Conservation (phyloP, 2,797 vertebrate genomes). For the Mionectes olivaceus region DNA sequence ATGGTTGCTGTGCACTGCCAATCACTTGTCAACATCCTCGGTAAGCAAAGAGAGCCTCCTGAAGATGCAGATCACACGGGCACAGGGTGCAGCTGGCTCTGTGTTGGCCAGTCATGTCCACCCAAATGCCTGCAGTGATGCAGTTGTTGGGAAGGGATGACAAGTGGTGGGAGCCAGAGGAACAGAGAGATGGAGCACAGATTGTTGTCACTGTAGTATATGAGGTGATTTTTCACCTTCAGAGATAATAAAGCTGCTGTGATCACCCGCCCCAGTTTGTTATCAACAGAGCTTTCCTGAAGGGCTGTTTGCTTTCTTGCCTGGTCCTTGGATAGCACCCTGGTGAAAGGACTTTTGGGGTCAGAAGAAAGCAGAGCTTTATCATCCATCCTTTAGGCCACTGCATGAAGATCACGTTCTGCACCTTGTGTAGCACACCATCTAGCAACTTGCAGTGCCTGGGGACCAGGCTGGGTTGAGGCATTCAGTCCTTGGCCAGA, state of each 20-base stretch:
- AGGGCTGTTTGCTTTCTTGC: background rate
- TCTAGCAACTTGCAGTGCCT: accelerated
- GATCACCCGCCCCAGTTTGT: background rate
- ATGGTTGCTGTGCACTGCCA: background rate
- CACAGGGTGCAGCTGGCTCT: background rate
- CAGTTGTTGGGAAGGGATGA: background rate
- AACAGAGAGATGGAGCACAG: background rate
- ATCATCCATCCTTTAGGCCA: background rate
- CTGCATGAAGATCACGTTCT: background rate
- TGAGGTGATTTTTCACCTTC: background rate
- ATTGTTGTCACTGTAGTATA: background rate
- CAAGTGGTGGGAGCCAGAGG: background rate
- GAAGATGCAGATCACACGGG: background rate
- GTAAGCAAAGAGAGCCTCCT: background rate
- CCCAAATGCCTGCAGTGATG: background rate
- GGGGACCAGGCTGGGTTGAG: background rate
- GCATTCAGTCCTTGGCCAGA: background rate
- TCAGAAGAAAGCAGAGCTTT: background rate
- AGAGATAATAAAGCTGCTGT: background rate
- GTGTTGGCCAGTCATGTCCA: background rate
- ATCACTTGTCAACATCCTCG: background rate
- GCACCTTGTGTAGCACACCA: no score
- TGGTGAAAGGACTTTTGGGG: background rate
- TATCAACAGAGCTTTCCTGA: background rate
- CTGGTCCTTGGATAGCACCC: background rate